These are phyloP conservation scores for Tuta absoluta DNA, from an alignment of 2,888 invertebrate genomes.

Conservation along the genomic window DNA sequence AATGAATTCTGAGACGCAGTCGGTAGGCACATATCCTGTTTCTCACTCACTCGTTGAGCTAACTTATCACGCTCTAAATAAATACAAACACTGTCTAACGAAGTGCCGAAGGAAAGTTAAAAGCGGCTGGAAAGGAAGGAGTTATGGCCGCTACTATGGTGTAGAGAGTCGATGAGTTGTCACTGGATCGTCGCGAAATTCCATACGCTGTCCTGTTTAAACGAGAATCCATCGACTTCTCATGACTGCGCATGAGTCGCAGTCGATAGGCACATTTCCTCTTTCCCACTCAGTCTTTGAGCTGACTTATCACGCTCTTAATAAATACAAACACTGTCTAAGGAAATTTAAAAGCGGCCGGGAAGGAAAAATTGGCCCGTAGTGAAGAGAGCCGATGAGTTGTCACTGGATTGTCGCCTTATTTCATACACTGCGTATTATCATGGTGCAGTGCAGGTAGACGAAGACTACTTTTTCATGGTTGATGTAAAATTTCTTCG, in stretches of 20 bases:
- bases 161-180: not conserved
- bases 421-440: not conserved
- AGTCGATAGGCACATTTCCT: slow-evolving; percentile 58
- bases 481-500: too few relatives aligned
- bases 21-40: slow-evolving; percentile 63
- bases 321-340: slow-evolving; percentile 78
- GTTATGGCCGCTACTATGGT: slow-evolving; percentile 46
- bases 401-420: not conserved
- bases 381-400: slow-evolving; percentile 9
- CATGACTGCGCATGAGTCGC: slow-evolving; percentile 39
- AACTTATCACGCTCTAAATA: slow-evolving; percentile 77
- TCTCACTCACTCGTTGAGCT: slow-evolving; percentile 61
- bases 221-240: not conserved
- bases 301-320: slow-evolving; percentile 73
- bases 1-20: slow-evolving; percentile 52
- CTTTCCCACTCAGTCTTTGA: slow-evolving; percentile 66
- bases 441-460: too few relatives aligned
- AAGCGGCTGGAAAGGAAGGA: slow-evolving; percentile 64
- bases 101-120: slow-evolving; percentile 77
- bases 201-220: too few relatives aligned
- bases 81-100: slow-evolving; percentile 74
- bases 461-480: too few relatives aligned
- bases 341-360: slow-evolving; percentile 74
- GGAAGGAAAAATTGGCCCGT: slow-evolving; percentile 50
- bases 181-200: not conserved